These are phyloP conservation scores for Darevskia nairensis DNA, from an alignment of 2,797 vertebrate genomes.

Conservation along the genomic window DNA sequence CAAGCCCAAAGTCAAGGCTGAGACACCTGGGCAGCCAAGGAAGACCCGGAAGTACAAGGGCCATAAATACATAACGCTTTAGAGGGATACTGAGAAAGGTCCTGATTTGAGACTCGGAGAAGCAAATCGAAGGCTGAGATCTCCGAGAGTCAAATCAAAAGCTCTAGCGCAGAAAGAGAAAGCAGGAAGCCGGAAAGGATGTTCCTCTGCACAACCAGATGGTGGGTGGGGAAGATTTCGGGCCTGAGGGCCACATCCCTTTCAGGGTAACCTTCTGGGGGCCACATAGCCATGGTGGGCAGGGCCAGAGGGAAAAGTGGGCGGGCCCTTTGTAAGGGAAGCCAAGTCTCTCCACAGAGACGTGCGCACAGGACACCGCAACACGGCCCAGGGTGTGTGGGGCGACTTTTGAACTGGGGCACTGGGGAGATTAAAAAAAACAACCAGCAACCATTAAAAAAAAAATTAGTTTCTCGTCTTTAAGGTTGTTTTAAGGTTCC, in stretches of 20 bases:
- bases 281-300: too few species aligned
- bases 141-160: too few species aligned
- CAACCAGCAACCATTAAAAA: background rate
- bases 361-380: too few species aligned
- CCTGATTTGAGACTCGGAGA: background rate
- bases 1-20: background rate
- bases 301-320: too few species aligned
- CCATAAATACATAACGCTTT: background rate
- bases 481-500: too few species aligned
- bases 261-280: too few species aligned
- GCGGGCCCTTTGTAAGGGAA: too few species aligned
- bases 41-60: background rate
- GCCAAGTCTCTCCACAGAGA: too few species aligned
- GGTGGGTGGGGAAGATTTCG: too few species aligned
- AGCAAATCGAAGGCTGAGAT: background rate
- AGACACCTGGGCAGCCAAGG: background rate
- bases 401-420: too few species aligned
- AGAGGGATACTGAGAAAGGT: background rate
- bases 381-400: background rate
- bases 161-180: too few species aligned
- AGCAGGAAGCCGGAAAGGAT: background rate
- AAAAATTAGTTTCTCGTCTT: background rate
- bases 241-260: too few species aligned
- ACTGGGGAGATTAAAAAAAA: background rate
- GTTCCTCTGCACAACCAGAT: background rate